Evolutionary conservation across 2,113 vertebrate species (phyloP).

Genomic region (Lanius collurio): DNA sequence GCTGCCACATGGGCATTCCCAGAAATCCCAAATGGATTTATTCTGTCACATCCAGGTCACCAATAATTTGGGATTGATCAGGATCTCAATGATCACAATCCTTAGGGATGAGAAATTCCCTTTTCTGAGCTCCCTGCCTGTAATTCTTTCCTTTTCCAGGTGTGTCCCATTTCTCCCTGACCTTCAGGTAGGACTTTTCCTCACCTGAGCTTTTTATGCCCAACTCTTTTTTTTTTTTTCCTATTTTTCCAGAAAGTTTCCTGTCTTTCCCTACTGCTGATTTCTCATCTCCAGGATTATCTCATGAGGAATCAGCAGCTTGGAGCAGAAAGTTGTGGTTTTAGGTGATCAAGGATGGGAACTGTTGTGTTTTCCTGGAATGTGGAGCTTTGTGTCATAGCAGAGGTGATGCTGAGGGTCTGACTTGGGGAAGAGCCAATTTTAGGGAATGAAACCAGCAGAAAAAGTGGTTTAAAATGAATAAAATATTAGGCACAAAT

Average conservation of each 20-base stretch:
- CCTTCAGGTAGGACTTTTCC: slow-evolving; percentile 7
- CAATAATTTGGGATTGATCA: background rate
- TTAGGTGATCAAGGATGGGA: background rate
- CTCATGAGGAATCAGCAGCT: background rate
- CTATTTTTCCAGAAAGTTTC: background rate
- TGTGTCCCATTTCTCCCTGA: background rate
- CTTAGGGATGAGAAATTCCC: background rate
- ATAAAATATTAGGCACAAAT: background rate
- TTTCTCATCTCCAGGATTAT: background rate
- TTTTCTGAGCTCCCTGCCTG: background rate
- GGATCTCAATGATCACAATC: background rate
- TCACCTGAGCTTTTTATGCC: background rate
- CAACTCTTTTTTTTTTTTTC: background rate
- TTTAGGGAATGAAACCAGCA: background rate
- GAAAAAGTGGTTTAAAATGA: background rate
- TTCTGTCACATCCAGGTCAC: background rate
- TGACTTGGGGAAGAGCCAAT: background rate
- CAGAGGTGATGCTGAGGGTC: background rate
- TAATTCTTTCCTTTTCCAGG: slow-evolving; percentile 6
- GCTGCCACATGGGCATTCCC: background rate
- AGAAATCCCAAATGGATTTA: background rate
- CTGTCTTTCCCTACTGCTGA: background rate
- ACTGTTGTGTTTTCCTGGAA: background rate
- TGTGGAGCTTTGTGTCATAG: background rate
- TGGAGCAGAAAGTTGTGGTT: rapidly evolving